These are phyloP conservation scores for Caenorhabditis briggsae DNA, from an alignment of 1,140 invertebrate genomes.

Conservation along the genomic window DNA sequence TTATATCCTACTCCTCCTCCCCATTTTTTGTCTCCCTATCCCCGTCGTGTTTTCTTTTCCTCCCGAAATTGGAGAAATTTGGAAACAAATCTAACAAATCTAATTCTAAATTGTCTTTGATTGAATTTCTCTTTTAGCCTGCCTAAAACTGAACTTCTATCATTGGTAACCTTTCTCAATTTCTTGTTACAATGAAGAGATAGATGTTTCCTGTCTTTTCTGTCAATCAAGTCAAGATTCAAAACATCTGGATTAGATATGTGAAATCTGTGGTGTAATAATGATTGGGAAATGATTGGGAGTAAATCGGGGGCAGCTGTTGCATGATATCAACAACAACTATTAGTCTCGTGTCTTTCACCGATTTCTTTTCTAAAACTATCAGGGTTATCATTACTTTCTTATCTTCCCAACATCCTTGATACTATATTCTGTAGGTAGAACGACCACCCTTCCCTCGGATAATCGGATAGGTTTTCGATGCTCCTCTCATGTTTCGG, in stretches of 20 bases:
- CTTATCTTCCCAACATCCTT: neutral
- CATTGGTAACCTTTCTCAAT: neutral
- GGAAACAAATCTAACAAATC: constrained; percentile 44
- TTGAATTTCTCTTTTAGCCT: neutral
- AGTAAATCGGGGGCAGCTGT: constrained; percentile 37
- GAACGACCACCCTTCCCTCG: no score
- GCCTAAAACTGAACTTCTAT: neutral
- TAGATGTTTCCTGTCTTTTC: neutral
- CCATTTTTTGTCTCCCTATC: no score
- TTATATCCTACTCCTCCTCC: constrained; percentile 10
- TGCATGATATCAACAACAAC: constrained; percentile 23
- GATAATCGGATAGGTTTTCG: no score
- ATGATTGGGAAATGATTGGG: constrained; percentile 19
- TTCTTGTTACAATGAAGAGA: neutral
- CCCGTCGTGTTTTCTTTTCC: constrained; percentile 28
- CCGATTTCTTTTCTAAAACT: neutral
- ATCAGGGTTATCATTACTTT: neutral
- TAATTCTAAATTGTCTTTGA: constrained; percentile 30
- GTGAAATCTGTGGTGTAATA: constrained; percentile 31
- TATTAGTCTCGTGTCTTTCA: neutral
- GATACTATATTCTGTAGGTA: neutral
- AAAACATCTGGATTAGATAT: constrained; percentile 52
- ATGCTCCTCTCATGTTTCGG: neutral
- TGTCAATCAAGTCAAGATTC: constrained; percentile 40
- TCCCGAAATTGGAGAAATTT: constrained; percentile 44